Evolutionary conservation across 2,797 vertebrate genomes (phyloP), one percentile per base, ranked within the genome.

Genomic region (Clarias laeviceps): DNA sequence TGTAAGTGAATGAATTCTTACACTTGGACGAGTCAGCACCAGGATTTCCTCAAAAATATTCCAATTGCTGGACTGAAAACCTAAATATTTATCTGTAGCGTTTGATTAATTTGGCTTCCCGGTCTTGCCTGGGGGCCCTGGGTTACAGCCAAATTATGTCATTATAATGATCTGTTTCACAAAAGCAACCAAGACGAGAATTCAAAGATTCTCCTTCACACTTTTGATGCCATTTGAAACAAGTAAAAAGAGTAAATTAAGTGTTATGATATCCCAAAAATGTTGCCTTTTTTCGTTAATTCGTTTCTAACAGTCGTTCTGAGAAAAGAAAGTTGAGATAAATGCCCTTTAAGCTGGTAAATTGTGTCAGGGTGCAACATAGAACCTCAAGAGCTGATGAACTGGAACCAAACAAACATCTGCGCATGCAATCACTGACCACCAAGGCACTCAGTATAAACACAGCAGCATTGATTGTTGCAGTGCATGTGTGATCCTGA

Each of bases 331-430:
- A 76, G 34, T 22, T 57, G 57, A 24, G 9, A 6, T 50, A 61
- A 69, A 84, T 37, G n/a, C 65, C 14, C 11, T 88, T 85, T 50
- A 81, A 54, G 22, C 34, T 62, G 69, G 76, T 59, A 87, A 89
- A 88, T 66, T n/a, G 87, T 86, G 88, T 90, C 85, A 90, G 89
- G 88, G 88, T 91, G 89, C 90, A 88, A 61, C 87, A 88, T 54
- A 84, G 20, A 72, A 89, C 87, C 89, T 85, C 89, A 65, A 73
- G 87, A 86, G 86, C 83, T 69, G 73, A 24, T 54, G 83, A 62
- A 24, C 72, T 91, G 90, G 92, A 95, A 95, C 92, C 90, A 80
- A 87, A 89, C 70, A 76, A 72, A 88, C 93, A 94, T 94, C 94
- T 96, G 94, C 86, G 89, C 70, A 89, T 85, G 70, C 80, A 91